A percentile compares a stretch with the other conserved stretches of the same genome.
phyloP scores from a whole-genome alignment of 2,797 vertebrate genomes.

The Aphelocoma californica region DNA sequence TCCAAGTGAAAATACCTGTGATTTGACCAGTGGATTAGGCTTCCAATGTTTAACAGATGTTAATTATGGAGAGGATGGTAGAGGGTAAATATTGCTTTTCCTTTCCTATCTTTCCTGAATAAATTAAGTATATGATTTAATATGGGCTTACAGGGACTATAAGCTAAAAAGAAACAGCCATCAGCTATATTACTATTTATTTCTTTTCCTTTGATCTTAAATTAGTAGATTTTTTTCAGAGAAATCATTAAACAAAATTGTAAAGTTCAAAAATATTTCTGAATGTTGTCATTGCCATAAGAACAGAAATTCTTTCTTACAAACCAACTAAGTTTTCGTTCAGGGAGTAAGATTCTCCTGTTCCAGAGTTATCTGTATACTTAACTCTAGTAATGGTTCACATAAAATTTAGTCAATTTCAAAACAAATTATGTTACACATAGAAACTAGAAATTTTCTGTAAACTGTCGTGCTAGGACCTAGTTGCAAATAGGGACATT shows the following conservation, averaged over 20 bases:
- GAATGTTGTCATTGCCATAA: not conserved
- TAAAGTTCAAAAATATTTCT: not conserved
- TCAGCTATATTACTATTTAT: not conserved
- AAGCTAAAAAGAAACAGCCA: not conserved
- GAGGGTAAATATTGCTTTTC: not conserved
- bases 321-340: not conserved
- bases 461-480: not conserved
- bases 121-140: not conserved
- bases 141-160: not conserved
- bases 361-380: not conserved
- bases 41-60: not conserved
- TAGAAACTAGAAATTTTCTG: not conserved
- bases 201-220: not conserved
- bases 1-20: not conserved
- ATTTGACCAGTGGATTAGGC: not conserved
- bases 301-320: not conserved
- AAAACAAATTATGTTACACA: not conserved
- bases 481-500: not conserved
- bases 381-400: not conserved
- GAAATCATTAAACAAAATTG: not conserved
- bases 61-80: not conserved
- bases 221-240: not conserved
- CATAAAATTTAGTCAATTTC: not conserved
- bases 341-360: not conserved
- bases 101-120: not conserved